Evolutionary conservation across 2,888 invertebrate species (phyloP), one percentile per base, ranked within the genome.

Genomic region (Dasypolia templi): DNA sequence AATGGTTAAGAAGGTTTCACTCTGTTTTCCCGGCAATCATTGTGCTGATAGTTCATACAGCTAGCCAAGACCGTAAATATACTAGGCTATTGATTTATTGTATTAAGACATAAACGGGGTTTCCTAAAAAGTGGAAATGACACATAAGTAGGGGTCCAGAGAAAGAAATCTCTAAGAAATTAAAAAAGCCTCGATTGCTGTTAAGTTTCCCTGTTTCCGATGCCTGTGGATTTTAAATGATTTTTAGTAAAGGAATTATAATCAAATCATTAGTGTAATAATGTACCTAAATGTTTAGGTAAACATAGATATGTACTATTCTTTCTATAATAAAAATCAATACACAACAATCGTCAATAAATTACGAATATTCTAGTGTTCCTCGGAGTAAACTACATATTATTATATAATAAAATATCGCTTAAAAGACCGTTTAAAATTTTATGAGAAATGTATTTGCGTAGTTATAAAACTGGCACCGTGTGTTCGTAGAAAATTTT

Each of bases 401-500:
- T n/a, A n/a, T n/a, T 35, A 32, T 17, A 46, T n/a, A 63, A 22
- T 32, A 29, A 35, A 6, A 32, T 26, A 46, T 32, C 44, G 19
- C 29, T 29, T 58, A n/a, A 12, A 58, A 51, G 46, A 35, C 3
- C 56, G 35, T 39, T 65, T 64, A 51, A 62, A 65, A 58, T 65
- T 59, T 63, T 59, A 65, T 42, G 79, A 73, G 56, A 68, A 68
- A 61, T 68, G 72, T 81, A 39, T 78, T 78, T 67, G 55, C 64
- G 73, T 58, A 53, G n/a, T 65, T 35, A 29, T 42, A n/a, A n/a
- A 78, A 11, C 79, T 68, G 83, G 73, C 63, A 68, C 53, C 82
- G 65, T 49, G 29, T 51, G 42, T 53, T 22, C 67, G 58, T 42
- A 51, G 29, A 72, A 63, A 63, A 66, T 19, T 61, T 56, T 14